Percentiles rank a stretch among this genome's conserved stretches.
These are phyloP conservation scores for Nipponia nippon DNA, from an alignment of 2,113 vertebrate species.

Conservation along the genomic window DNA sequence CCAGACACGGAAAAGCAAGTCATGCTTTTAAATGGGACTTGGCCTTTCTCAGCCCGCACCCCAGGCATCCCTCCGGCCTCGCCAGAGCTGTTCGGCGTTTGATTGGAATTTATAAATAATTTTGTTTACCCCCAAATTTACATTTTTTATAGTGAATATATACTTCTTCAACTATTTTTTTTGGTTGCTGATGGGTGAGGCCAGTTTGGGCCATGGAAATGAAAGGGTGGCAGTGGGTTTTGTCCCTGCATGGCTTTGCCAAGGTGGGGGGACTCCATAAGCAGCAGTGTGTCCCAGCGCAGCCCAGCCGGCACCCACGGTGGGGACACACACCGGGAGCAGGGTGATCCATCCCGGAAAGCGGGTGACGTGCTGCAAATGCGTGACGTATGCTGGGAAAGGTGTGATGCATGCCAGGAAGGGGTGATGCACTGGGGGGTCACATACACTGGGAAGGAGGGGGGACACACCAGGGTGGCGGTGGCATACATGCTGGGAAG, in stretches of 20 bases:
- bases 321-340: neutral
- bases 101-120: neutral
- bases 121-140: neutral
- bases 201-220: neutral
- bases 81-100: neutral
- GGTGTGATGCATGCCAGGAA: neutral
- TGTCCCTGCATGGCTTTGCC: neutral
- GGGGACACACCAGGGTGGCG: neutral
- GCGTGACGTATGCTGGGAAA: neutral
- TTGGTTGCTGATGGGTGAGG: neutral
- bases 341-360: neutral
- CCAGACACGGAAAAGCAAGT: neutral
- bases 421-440: neutral
- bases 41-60: neutral
- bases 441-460: neutral
- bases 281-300: rapidly evolving
- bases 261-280: neutral
- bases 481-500: neutral
- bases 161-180: neutral
- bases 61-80: neutral
- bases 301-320: neutral
- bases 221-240: rapidly evolving
- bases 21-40: neutral
- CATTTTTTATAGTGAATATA: neutral
- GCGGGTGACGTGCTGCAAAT: neutral